phyloP scores from a whole-genome alignment of 2,113 vertebrate genomes.

The Deroptyus accipitrinus region DNA sequence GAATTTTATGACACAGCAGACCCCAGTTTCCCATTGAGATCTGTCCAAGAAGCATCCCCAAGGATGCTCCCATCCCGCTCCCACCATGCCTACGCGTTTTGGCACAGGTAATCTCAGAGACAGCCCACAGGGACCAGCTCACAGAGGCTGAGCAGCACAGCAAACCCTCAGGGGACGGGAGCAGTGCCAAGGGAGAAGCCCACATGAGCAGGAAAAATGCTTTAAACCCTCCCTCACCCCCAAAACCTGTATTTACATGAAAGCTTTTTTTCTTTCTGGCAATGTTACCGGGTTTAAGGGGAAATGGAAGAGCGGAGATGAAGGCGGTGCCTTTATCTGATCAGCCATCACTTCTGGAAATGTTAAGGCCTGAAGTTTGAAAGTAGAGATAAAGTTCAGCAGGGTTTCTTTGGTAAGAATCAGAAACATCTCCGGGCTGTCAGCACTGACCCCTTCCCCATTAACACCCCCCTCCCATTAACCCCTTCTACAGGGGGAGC shows the following conservation, averaged over 20 bases:
- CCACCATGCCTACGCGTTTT: fast-evolving
- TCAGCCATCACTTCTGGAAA: not conserved
- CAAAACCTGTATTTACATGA: not conserved
- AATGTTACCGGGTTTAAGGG: not conserved
- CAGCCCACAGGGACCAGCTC: not conserved
- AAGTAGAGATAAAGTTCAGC: not conserved
- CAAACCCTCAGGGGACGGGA: fast-evolving
- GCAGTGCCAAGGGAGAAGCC: not conserved
- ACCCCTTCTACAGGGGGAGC: fast-evolving
- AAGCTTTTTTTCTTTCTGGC: not conserved
- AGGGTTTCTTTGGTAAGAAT: not conserved
- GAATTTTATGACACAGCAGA: not conserved
- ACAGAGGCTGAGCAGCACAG: not conserved
- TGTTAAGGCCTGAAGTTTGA: not conserved
- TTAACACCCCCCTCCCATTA: not conserved
- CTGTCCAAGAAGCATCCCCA: not conserved
- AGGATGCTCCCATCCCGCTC: not conserved
- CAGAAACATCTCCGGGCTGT: not conserved
- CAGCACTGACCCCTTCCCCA: not conserved
- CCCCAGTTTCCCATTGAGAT: not conserved
- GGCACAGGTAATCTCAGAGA: too few species aligned
- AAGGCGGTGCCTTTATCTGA: not conserved
- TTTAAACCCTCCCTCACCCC: not conserved
- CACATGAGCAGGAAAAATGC: not conserved
- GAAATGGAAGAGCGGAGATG: not conserved